Evolutionary conservation across 2,113 vertebrate genomes (phyloP).

Genomic region (Herpetotheres cachinnans): DNA sequence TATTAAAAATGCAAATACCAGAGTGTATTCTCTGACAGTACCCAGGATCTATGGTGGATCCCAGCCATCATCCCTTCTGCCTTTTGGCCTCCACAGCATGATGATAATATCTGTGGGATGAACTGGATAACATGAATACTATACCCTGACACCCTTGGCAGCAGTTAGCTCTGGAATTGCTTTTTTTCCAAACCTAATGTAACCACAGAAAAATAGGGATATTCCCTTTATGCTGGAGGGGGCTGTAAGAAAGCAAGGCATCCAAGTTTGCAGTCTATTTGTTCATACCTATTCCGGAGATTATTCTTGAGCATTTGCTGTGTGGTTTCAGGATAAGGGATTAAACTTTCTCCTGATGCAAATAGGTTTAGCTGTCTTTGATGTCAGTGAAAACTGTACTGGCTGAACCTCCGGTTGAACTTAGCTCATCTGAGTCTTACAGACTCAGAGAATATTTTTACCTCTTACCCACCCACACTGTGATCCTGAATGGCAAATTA

Average conservation of each 20-base stretch:
- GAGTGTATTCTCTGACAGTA: background rate
- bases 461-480: background rate
- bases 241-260: background rate
- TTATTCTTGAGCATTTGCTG: background rate
- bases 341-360: background rate
- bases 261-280: background rate
- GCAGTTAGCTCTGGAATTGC: background rate
- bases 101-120: background rate
- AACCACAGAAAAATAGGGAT: background rate
- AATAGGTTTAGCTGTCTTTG: background rate
- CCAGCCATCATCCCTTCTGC: background rate
- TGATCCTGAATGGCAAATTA: background rate
- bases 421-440: background rate
- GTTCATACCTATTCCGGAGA: background rate
- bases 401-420: background rate
- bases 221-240: background rate
- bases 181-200: background rate
- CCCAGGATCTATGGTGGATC: background rate
- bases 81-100: background rate
- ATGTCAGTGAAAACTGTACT: background rate
- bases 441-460: background rate
- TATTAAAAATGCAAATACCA: background rate
- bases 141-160: background rate
- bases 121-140: background rate
- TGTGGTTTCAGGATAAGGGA: background rate